A percentile compares a stretch with the other conserved stretches of the same genome.
Evolutionary conservation across 2,888 invertebrate genomes (phyloP).

Genomic region (Brachyptera putata): DNA sequence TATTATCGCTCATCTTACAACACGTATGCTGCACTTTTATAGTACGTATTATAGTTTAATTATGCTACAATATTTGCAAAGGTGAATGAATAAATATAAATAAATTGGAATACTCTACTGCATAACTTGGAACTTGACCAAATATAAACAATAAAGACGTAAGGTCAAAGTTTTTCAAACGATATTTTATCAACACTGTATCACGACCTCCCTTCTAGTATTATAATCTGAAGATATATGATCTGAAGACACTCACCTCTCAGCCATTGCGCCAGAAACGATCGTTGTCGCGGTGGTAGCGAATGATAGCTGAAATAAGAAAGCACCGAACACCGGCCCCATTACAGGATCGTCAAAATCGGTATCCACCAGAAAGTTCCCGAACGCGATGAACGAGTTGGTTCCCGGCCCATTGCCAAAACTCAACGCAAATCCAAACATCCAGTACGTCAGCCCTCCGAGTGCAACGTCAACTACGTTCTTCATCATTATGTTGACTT

Average conservation of each 20-base stretch:
- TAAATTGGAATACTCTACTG: too few relatives aligned
- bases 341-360: conserved; percentile 67
- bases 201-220: too few relatives aligned
- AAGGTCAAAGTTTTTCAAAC: too few relatives aligned
- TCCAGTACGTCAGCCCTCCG: conserved; percentile 91
- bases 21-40: too few relatives aligned
- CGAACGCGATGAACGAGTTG: conserved; percentile 54
- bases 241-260: conserved; percentile 69
- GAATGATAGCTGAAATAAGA: conserved; percentile 85
- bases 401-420: conserved; percentile 69
- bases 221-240: too few relatives aligned
- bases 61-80: too few relatives aligned
- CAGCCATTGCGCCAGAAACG: conserved; percentile 92
- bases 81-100: too few relatives aligned
- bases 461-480: conserved; percentile 90
- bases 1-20: too few relatives aligned
- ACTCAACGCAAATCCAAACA: conserved; percentile 88
- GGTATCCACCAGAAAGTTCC: conserved; percentile 79
- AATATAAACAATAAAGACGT: too few relatives aligned
- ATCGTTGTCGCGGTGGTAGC: conserved; percentile 89
- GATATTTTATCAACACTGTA: too few relatives aligned
- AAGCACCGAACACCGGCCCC: conserved; percentile 83
- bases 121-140: too few relatives aligned
- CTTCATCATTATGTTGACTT: conserved; percentile 97
- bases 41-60: too few relatives aligned